phyloP scores from a whole-genome alignment of 2,113 vertebrate genomes.

The Empidonax traillii region DNA sequence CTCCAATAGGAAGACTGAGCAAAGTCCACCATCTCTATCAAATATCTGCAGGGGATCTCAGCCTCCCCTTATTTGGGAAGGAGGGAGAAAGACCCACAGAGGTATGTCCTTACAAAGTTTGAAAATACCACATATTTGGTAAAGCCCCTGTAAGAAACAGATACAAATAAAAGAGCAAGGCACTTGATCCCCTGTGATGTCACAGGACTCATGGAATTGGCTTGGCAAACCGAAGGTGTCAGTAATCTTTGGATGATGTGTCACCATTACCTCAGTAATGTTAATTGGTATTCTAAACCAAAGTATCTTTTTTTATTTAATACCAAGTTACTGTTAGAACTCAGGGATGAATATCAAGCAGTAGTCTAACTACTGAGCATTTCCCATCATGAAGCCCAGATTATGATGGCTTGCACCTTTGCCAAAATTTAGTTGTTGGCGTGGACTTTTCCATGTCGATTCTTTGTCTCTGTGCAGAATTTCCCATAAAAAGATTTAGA shows the following conservation, averaged over 20 bases:
- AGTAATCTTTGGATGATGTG: not conserved
- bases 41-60: not conserved
- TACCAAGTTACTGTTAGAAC: not conserved
- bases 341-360: not conserved
- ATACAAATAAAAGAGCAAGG: not conserved
- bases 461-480: not conserved
- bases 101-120: not conserved
- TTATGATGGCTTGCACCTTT: not conserved
- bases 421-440: not conserved
- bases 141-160: not conserved
- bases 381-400: not conserved
- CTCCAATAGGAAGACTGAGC: not conserved
- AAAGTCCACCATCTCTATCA: not conserved
- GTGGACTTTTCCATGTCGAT: not conserved
- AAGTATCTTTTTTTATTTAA: not conserved
- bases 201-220: not conserved
- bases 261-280: not conserved
- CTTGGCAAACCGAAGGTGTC: not conserved
- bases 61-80: not conserved
- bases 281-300: not conserved
- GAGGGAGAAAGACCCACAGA: not conserved
- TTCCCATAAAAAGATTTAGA: not conserved
- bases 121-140: not conserved
- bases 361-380: not conserved
- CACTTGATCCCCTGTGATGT: no score